Evolutionary conservation across 2,888 invertebrate genomes (phyloP).

Genomic region (Andrena flavipes): DNA sequence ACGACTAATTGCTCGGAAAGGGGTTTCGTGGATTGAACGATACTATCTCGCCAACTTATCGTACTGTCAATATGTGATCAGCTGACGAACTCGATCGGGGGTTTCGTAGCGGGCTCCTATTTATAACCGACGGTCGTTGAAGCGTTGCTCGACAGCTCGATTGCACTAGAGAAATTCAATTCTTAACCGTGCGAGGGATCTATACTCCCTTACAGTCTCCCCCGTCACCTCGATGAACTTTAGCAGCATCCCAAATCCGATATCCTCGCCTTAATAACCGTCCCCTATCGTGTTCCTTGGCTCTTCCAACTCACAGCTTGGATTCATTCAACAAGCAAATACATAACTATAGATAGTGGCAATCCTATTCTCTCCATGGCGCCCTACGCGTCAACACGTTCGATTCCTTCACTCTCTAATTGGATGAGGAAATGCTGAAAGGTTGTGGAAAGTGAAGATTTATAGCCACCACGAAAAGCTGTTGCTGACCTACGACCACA

Average conservation of each 20-base stretch:
- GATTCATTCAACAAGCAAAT: not conserved
- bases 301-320: not conserved
- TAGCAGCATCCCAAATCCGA: not conserved
- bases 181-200: not conserved
- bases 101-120: conserved; percentile 57
- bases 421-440: not conserved
- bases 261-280: not conserved
- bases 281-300: not conserved
- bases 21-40: conserved; percentile 52
- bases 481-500: conserved; percentile 73
- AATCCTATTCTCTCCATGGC: not conserved
- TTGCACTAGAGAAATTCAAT: conserved; percentile 32
- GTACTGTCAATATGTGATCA: conserved; percentile 82
- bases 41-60: conserved; percentile 73
- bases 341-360: not conserved
- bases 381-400: not conserved
- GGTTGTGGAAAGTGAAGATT: conserved; percentile 10
- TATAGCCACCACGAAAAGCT: conserved; percentile 39
- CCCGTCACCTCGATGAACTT: not conserved
- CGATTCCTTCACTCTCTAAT: not conserved
- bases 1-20: conserved; percentile 46
- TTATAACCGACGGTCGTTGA: conserved; percentile 59
- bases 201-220: too few relatives aligned
- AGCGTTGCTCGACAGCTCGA: conserved; percentile 29
- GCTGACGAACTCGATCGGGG: conserved; percentile 74